Base-by-base conservation (phyloP, 1,140 invertebrate genomes). In the Drosophila seguyi region DNA sequence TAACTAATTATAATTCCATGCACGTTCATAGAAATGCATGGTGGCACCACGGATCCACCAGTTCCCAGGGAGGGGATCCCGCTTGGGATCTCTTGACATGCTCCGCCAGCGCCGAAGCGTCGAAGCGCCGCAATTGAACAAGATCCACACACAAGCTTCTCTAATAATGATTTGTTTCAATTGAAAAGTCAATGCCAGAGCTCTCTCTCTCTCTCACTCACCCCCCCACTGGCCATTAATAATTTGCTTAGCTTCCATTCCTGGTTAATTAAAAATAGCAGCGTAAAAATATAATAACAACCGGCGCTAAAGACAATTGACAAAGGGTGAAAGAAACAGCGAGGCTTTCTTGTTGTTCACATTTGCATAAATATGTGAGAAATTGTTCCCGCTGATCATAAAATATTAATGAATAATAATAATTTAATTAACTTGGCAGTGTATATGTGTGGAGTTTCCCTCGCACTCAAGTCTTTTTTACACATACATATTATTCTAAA, bases 81-180 rank as follows among this genome's bases (percentile, higher is more conserved):
- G 34, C 25, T 39, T 4, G 11, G 42, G 44, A 88, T 88, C 83
- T 87, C 48, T 87, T 87, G 79, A 87, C 84, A 88, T 80, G 83
- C 75, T 87, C 60, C 63, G 75, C 50, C 65, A n/a, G n/a, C n/a
- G n/a, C n/a, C n/a, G n/a, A n/a, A 61, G 53, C 59, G 47, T 20
- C 36, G 18, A 18, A 16, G 38, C 41, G 44, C 58, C 60, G 63
- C 52, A 88, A 90, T 88, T 88, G 68, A 79, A 81, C 74, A 66
- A 68, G 66, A 79, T 83, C 85, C 60, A 85, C 65, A 85, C 65
- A 85, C 75, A 69, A 69, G 84, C 66, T 75, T 62, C 77, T 88
- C 67, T 81, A 90, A 84, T 88, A 85, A 88, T 88, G 85, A 88
- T 90, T 88, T 88, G 86, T 88, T 88, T 88, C 85, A 88, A 88